Evolutionary conservation across 1,140 invertebrate species (phyloP), one percentile per base, ranked within the genome.

Genomic region (Acromyrmex heyeri): DNA sequence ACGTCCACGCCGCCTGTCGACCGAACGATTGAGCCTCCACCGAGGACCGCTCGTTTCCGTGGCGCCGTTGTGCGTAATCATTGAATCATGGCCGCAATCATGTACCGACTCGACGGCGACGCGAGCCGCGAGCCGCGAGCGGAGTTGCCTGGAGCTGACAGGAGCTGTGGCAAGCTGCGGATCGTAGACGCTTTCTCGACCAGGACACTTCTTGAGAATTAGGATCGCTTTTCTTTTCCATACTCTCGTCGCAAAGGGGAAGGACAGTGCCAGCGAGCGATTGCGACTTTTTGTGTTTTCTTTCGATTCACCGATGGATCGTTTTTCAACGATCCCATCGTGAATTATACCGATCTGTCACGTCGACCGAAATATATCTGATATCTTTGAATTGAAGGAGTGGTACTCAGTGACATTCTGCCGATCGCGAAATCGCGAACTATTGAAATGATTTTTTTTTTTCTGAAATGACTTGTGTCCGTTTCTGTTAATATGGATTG

Each of bases 1-100:
- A 72, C 7, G 7, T 1, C 83, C 91, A 93, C 93, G 93, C 67
- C 85, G 87, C 75, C 85, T 86, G 85, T 59, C 69, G 65, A n/a
- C 16, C 8, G 44, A 50, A 38, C 69, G 65, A n/a, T 8, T 4
- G 44, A 50, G 57, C 59, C 38, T 77, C 38, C 24, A 8, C 21
- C 3, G 18, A 8, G 48, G n/a, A 69, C 30, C 77, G 64, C 62
- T 67, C 50, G 14, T 69, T 81, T 77, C 57, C 76, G 59, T 65
- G 59, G 75, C 73, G 73, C 73, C 55, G 48, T 18, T 16, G 48
- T 10, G 14, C 21, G 21, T 18, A 6, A 73, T 27, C 50, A 55
- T 55, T 53, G 50, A 6, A 73, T 27, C 50, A 55, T 55, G 70
- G 50, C 70, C 48, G 50, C 30, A 34, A 34, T 34, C 30, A 34